phyloP scores from a whole-genome alignment of 2,113 vertebrate species.

The Perca flavescens region DNA sequence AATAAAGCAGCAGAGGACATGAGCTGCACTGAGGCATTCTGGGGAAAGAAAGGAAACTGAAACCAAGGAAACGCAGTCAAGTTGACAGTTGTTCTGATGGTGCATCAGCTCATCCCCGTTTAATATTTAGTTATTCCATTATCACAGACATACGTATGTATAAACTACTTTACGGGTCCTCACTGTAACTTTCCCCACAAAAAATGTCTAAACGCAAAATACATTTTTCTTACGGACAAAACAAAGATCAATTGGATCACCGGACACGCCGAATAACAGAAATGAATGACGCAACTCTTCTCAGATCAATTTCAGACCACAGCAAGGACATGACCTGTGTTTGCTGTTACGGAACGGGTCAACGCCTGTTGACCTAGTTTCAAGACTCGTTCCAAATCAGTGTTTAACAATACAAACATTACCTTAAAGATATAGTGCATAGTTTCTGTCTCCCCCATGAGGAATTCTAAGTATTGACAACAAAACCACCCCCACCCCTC shows the following conservation, averaged over 20 bases:
- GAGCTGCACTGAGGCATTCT: constrained; percentile 64
- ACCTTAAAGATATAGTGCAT: too few species aligned
- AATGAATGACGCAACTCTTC: background rate
- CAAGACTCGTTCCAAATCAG: constrained; percentile 19
- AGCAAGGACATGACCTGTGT: constrained; percentile 11
- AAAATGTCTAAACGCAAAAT: background rate
- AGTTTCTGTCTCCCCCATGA: too few species aligned
- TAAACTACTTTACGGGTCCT: background rate
- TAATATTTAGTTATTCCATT: constrained; percentile 17
- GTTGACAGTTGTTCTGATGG: constrained; percentile 32
- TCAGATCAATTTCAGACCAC: constrained; percentile 2
- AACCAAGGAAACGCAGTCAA: constrained; percentile 34
- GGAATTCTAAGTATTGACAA: too few species aligned
- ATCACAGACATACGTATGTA: background rate
- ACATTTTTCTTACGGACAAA: background rate
- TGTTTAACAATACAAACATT: background rate
- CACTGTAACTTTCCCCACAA: background rate
- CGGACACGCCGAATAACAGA: background rate
- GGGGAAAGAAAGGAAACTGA: constrained; percentile 58
- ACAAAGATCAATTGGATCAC: background rate
- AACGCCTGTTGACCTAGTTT: constrained; percentile 23
- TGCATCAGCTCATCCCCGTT: constrained; percentile 31
- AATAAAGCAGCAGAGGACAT: constrained; percentile 74
- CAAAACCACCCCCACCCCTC: too few species aligned
- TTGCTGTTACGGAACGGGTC: constrained; percentile 2